Evolutionary conservation across 2,888 invertebrate genomes (phyloP).

Genomic region (Drosophila setosimentum): DNA sequence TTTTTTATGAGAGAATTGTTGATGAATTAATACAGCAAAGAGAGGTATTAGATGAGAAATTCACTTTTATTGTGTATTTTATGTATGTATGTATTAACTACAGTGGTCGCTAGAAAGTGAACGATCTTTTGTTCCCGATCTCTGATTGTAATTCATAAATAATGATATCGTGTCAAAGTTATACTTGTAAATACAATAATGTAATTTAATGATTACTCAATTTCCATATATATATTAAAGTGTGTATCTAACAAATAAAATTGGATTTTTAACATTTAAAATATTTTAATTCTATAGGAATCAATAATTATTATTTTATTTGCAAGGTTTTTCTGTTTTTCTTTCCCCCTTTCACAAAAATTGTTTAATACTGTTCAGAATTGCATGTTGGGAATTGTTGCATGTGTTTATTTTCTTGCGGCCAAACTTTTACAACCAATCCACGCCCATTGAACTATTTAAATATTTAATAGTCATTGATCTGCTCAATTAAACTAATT

Average conservation of each 20-base stretch:
- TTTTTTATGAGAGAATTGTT: too few relatives aligned
- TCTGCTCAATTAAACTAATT: slow-evolving; percentile 17
- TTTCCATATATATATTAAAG: background rate
- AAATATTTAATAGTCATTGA: slow-evolving; percentile 48
- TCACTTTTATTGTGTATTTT: background rate
- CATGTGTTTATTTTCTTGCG: slow-evolving; percentile 53
- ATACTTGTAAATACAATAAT: background rate
- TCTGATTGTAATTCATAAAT: background rate
- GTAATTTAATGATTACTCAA: background rate
- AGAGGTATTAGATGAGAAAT: slow-evolving; percentile 24
- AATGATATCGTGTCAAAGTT: background rate
- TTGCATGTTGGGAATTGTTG: slow-evolving; percentile 26
- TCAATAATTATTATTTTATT: background rate
- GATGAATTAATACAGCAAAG: slow-evolving; percentile 3
- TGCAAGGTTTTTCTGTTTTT: background rate
- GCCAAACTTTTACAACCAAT: background rate
- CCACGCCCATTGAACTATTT: background rate
- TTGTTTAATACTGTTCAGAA: background rate
- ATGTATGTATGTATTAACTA: background rate
- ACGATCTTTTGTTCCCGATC: background rate
- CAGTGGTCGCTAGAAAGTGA: background rate
- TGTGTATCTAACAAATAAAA: background rate
- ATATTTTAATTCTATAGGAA: background rate
- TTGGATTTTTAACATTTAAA: background rate
- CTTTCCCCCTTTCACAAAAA: background rate